Base-by-base conservation (phyloP, 1,140 invertebrate species). In the Drosophila littoralis region DNA sequence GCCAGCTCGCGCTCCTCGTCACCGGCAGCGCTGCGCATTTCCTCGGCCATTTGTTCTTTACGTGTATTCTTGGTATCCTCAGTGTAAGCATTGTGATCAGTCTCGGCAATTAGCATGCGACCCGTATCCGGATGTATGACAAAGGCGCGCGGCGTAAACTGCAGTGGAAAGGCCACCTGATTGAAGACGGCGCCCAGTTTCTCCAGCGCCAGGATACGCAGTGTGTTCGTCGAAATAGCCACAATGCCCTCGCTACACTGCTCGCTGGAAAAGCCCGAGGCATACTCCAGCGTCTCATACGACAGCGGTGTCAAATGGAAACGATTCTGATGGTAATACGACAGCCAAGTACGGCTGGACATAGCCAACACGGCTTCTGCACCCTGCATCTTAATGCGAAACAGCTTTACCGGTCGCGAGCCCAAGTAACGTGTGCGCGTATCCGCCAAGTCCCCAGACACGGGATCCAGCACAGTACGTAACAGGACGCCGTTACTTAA, bases 181-280 rank as follows among this genome's bases (percentile, higher is more conserved):
- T 99, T 99, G 90, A 99, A 99, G 4, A 99, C 98, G 0, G 98
- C 98, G 0, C 99, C 99, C 0, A 99, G 93, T 93, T 99, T 99
- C 93, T 99, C 99, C 12, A 99, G 93, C 0, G 99, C 98, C 89
- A 99, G 95, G 94, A 99, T 99, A 75, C 98, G 95, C 32, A 99
- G 93, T 0, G 98, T 99, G 86, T 99, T 99, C 0, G 97, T 97
- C 0, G 98, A 99, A 92, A 99, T 99, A 0, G 99, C 99, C 7
- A 99, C 99, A 77, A 99, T 99, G 76, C 98, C 99, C 93, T 99
- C 99, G 1, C 98, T 98, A 94, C 99, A 99, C 93, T 99, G 99
- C 93, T 99, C 98, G 67, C 93, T 90, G 77, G 93, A 92, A 60
- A 91, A 99, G 9, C 98, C 98, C 0, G 98, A 98, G 0, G 99